These are phyloP conservation scores for Drosophila stalkeri DNA, from an alignment of 2,888 invertebrate genomes.

Conservation along the genomic window DNA sequence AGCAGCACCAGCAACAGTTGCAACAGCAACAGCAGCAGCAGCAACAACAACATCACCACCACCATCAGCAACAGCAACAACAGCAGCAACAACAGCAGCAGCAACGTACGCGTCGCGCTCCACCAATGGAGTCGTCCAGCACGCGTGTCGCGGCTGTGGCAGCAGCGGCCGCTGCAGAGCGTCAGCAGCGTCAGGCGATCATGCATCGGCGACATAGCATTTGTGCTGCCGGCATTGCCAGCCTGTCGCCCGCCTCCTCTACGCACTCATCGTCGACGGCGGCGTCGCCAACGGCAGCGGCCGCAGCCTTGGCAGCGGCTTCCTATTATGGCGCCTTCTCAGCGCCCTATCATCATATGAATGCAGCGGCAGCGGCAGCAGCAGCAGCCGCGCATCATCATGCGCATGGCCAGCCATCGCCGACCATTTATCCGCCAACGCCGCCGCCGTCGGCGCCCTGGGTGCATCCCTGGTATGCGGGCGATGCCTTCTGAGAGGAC, in stretches of 20 bases:
- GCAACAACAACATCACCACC: not conserved
- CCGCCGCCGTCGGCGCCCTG: conserved; percentile 85
- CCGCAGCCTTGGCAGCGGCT: conserved; percentile 73
- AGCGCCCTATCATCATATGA: conserved; percentile 70
- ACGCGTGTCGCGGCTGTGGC: conserved; percentile 38
- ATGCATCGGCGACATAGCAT: conserved; percentile 65
- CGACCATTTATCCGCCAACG: conserved; percentile 85
- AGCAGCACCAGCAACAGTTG: not conserved
- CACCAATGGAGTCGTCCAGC: conserved; percentile 3
- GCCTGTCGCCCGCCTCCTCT: conserved; percentile 61
- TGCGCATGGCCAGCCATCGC: conserved; percentile 84
- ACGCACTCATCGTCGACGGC: conserved; percentile 52
- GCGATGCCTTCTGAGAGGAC: conserved; percentile 82
- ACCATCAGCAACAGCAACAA: not conserved
- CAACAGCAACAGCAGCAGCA: not conserved
- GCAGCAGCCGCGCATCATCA: conserved; percentile 61
- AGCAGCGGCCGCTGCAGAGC: conserved; percentile 48
- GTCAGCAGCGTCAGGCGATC: conserved; percentile 46
- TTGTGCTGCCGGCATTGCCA: conserved; percentile 60
- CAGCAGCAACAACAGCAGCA: not conserved
- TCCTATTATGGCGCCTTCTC: conserved; percentile 71
- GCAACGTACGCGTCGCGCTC: not conserved
- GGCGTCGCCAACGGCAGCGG: conserved; percentile 63
- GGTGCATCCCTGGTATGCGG: conserved; percentile 85
- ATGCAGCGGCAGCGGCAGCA: conserved; percentile 54